Conservation (phyloP, 2,888 invertebrate genomes). For the Dryobota labecula region DNA sequence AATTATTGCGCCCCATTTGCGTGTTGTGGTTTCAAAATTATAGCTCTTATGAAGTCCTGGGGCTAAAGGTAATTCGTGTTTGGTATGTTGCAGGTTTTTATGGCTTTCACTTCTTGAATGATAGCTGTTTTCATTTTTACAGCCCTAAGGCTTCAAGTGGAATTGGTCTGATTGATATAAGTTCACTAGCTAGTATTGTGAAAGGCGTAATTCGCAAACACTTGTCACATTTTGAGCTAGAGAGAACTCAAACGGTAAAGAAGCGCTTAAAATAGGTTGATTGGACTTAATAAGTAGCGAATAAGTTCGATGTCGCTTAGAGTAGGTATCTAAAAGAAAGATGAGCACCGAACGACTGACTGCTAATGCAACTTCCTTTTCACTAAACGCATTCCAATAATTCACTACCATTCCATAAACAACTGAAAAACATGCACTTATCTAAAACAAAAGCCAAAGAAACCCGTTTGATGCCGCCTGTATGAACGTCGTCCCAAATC, state of each 20-base stretch:
- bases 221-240: background rate
- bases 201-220: background rate
- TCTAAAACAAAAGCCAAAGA: slow-evolving; percentile 18
- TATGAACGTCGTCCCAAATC: slow-evolving; percentile 26
- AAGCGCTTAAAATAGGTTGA: too few relatives aligned
- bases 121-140: slow-evolving; percentile 32
- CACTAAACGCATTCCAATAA: slow-evolving; percentile 1
- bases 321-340: background rate
- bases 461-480: slow-evolving; percentile 6
- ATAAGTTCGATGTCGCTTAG: too few relatives aligned
- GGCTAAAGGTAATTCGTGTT: slow-evolving; percentile 42
- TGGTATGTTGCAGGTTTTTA: slow-evolving; percentile 19
- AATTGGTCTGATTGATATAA: slow-evolving; percentile 5
- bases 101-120: slow-evolving; percentile 43
- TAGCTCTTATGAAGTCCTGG: slow-evolving; percentile 34
- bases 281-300: too few relatives aligned
- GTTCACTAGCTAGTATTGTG: background rate
- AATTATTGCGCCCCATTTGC: slow-evolving; percentile 51
- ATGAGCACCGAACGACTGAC: background rate
- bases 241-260: background rate
- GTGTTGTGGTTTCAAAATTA: slow-evolving; percentile 34
- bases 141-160: slow-evolving; percentile 29
- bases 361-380: background rate
- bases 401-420: background rate
- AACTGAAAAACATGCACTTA: slow-evolving; percentile 14